Evolutionary conservation across 2,797 vertebrate genomes (phyloP).

Genomic region (Tympanoctomys barrerae): DNA sequence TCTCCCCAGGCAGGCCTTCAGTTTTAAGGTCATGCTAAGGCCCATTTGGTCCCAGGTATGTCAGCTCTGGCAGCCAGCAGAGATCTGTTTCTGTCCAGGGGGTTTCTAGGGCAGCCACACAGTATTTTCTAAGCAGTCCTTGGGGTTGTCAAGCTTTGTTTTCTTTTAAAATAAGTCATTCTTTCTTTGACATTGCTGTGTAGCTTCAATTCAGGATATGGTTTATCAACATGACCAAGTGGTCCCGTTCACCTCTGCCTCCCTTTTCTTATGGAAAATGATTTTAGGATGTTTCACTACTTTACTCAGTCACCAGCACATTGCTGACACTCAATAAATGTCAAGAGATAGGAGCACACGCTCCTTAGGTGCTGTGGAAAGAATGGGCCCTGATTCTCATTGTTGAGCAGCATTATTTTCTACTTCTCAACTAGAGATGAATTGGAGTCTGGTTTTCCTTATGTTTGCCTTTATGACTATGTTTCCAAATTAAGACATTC

Average conservation of each 20-base stretch:
- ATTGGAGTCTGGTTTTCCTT: conserved; percentile 61
- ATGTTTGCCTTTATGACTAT: conserved; percentile 41
- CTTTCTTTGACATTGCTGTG: conserved; percentile 61
- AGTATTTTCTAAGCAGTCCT: conserved; percentile 59
- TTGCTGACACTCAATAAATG: conserved; percentile 77
- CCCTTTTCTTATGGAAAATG: conserved; percentile 46
- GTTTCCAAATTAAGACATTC: conserved; percentile 47
- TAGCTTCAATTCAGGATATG: conserved; percentile 46
- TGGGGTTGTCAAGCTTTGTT: conserved; percentile 66
- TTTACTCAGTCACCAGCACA: conserved; percentile 37
- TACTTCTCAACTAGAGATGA: conserved; percentile 60
- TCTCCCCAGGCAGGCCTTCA: conserved; percentile 41
- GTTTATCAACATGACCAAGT: conserved; percentile 62
- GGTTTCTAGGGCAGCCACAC: not conserved
- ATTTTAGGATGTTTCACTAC: conserved; percentile 51
- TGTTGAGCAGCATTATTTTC: conserved; percentile 63
- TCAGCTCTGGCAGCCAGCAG: conserved; percentile 59
- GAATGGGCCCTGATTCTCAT: conserved; percentile 74
- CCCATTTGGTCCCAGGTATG: conserved; percentile 82
- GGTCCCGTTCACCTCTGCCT: not conserved
- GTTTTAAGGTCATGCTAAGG: conserved; percentile 76
- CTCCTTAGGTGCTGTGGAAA: conserved; percentile 47
- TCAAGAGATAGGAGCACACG: conserved; percentile 14
- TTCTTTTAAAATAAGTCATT: conserved; percentile 75
- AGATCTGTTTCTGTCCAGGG: conserved; percentile 46